Percentiles rank a stretch among this genome's conserved stretches.
Evolutionary conservation across 2,113 vertebrate species (phyloP).

Genomic region (Heterochromis multidens): DNA sequence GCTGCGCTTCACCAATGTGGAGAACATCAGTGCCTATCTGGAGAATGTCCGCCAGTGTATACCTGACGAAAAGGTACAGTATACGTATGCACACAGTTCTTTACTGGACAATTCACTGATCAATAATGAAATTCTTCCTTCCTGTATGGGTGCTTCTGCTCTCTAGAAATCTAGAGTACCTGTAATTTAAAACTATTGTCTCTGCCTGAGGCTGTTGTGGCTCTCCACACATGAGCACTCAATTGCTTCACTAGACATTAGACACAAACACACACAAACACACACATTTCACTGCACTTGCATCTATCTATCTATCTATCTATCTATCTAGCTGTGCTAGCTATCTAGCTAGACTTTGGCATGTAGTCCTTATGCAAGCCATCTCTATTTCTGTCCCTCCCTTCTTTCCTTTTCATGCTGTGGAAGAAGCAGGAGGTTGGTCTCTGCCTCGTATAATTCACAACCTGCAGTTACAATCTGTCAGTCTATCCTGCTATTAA

Average conservation of each 20-base stretch:
- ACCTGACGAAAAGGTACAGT: conserved; percentile 91
- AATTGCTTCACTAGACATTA: conserved; percentile 28
- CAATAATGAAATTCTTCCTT: background rate
- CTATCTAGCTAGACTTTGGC: background rate
- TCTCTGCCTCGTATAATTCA: conserved; percentile 34
- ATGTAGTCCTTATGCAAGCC: conserved; percentile 23
- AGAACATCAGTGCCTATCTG: conserved; percentile 93
- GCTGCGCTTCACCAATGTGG: conserved; percentile 94
- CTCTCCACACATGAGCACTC: conserved; percentile 41
- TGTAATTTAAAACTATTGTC: conserved; percentile 37
- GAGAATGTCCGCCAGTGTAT: conserved; percentile 90
- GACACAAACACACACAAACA: background rate
- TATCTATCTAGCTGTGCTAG: background rate
- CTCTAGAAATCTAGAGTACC: conserved; percentile 13
- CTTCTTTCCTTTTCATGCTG: conserved; percentile 55
- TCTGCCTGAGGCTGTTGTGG: conserved; percentile 49
- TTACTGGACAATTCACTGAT: background rate
- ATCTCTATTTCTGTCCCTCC: conserved; percentile 57
- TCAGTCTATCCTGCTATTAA: conserved; percentile 12
- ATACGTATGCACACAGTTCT: background rate
- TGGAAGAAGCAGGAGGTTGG: conserved; percentile 75
- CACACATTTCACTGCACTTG: background rate
- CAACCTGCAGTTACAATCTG: conserved; percentile 49
- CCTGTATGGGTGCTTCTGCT: background rate
- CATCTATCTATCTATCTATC: background rate